Percentiles rank a stretch among this genome's conserved stretches.
Evolutionary conservation across 2,797 vertebrate genomes (phyloP).

Genomic region (Onychomys leucogaster): DNA sequence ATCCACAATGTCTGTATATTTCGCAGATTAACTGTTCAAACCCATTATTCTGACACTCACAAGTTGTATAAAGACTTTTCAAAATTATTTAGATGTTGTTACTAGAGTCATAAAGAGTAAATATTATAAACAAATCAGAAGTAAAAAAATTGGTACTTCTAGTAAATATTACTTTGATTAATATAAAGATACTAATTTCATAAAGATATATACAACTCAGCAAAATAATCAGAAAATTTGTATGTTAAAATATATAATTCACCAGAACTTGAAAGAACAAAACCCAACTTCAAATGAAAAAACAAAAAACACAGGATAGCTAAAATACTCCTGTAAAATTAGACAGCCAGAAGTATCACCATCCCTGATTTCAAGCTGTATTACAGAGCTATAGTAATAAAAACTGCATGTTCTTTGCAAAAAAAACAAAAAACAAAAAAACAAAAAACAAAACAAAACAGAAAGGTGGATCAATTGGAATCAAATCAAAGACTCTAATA

Average conservation of each 20-base stretch:
- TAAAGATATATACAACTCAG: background rate
- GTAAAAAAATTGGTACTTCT: background rate
- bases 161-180: background rate
- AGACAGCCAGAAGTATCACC: background rate
- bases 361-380: background rate
- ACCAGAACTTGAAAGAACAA: background rate
- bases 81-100: background rate
- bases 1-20: slow-evolving; percentile 14
- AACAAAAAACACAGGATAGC: background rate
- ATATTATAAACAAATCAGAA: background rate
- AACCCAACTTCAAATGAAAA: background rate
- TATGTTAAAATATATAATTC: background rate
- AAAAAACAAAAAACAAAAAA: no score
- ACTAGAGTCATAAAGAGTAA: background rate
- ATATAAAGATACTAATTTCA: background rate
- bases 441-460: no score
- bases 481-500: background rate
- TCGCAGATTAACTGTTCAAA: slow-evolving; percentile 43
- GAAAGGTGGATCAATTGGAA: background rate
- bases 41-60: background rate
- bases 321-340: background rate
- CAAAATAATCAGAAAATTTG: background rate
- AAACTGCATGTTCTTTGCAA: background rate
- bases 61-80: background rate
- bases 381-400: background rate